Evolutionary conservation across 2,888 invertebrate species (phyloP).

Genomic region (Dyspetes luteomarginatus): DNA sequence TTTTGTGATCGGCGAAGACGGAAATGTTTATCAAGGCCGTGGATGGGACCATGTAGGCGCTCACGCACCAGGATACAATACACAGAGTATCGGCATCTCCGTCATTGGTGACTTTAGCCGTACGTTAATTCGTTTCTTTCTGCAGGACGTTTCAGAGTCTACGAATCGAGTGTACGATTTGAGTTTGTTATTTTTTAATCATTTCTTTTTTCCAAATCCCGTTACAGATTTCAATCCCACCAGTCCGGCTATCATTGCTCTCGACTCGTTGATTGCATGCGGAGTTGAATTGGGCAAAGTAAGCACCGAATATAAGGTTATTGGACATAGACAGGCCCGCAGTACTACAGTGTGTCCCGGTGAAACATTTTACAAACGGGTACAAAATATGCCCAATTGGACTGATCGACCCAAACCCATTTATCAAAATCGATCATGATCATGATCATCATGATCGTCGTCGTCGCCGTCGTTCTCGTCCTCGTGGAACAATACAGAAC

Average conservation of each 20-base stretch:
- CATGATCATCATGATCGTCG: no score
- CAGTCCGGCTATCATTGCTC: constrained; percentile 74
- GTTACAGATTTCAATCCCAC: constrained; percentile 79
- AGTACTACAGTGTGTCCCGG: constrained; percentile 82
- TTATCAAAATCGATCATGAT: constrained; percentile 2
- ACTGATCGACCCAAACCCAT: constrained; percentile 69
- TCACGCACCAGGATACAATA: constrained; percentile 81
- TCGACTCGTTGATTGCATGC: constrained; percentile 77
- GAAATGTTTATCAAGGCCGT: constrained; percentile 83
- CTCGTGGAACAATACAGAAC: not conserved
- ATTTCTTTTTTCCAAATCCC: constrained; percentile 5
- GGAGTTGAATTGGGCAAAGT: constrained; percentile 79
- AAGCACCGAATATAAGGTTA: constrained; percentile 73
- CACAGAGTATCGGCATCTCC: constrained; percentile 82
- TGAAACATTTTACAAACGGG: constrained; percentile 78
- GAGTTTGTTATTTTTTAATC: not conserved
- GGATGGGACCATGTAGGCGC: constrained; percentile 83
- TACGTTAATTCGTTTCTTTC: constrained; percentile 65
- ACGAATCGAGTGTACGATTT: not conserved
- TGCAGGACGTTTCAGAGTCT: not conserved
- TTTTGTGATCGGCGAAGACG: constrained; percentile 85
- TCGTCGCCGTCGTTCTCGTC: no score
- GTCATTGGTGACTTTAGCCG: constrained; percentile 81
- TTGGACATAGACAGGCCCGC: constrained; percentile 82
- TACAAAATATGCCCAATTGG: constrained; percentile 79